Conservation (phyloP, 2,113 vertebrate genomes). For the Maylandia zebra region DNA sequence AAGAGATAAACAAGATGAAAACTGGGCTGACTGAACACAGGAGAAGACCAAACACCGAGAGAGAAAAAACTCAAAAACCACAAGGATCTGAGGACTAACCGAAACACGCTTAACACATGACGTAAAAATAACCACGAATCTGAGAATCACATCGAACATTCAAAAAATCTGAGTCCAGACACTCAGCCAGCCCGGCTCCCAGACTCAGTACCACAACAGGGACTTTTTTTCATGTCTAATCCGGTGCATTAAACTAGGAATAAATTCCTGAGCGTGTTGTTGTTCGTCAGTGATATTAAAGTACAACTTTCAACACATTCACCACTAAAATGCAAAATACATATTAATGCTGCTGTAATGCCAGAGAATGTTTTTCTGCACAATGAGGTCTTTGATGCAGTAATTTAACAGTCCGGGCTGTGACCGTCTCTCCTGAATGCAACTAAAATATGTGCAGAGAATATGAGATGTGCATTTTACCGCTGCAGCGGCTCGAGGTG, state of each 20-base stretch:
- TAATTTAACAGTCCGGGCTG: neutral
- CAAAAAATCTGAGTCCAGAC: neutral
- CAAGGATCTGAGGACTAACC: fast-evolving
- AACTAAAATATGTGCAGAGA: neutral
- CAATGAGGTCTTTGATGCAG: neutral
- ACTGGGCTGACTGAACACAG: neutral
- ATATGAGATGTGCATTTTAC: neutral
- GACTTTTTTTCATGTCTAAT: neutral
- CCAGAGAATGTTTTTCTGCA: neutral
- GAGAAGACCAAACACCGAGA: neutral
- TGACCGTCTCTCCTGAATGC: neutral
- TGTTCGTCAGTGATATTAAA: fast-evolving
- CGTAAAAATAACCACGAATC: neutral
- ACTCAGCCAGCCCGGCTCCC: neutral
- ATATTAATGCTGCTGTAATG: neutral
- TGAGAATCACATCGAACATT: neutral
- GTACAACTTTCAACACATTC: neutral
- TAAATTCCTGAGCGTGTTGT: neutral
- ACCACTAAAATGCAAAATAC: neutral
- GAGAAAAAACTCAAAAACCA: neutral
- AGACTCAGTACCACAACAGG: neutral
- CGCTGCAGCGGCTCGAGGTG: neutral
- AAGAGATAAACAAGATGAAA: fast-evolving
- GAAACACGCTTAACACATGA: neutral
- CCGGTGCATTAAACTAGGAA: neutral